Evolutionary conservation across 2,888 invertebrate genomes (phyloP).

Genomic region (Helobdella robusta): DNA sequence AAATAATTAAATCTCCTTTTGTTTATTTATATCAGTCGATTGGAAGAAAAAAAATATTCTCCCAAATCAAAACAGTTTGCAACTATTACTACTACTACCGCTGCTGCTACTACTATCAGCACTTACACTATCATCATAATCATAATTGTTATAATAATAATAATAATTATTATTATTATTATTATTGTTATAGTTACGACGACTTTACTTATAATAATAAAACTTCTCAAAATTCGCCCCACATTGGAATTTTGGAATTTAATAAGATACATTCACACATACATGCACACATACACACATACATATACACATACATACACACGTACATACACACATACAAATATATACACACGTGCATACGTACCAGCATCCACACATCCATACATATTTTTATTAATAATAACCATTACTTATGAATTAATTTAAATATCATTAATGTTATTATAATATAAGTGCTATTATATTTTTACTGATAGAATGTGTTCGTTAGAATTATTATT

Average conservation of each 20-base stretch:
- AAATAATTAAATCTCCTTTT: background rate
- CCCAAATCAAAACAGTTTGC: background rate
- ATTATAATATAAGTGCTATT: no score
- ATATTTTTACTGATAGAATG: no score
- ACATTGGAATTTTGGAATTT: background rate
- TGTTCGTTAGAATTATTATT: no score
- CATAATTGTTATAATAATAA: background rate
- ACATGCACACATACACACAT: conserved; percentile 3
- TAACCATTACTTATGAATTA: no score
- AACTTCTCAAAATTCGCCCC: background rate
- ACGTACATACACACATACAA: background rate
- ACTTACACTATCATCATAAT: background rate
- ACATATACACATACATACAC: background rate
- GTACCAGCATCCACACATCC: background rate
- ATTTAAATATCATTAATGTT: no score
- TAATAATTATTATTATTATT: background rate
- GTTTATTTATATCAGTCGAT: background rate
- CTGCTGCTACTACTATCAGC: background rate
- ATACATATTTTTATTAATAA: no score
- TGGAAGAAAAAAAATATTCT: background rate
- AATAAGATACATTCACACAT: background rate
- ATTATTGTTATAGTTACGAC: background rate
- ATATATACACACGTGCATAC: background rate
- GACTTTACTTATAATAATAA: background rate
- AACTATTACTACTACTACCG: background rate